A percentile compares a stretch with the other conserved stretches of the same genome.
Evolutionary conservation across 2,113 vertebrate genomes (phyloP).

Genomic region (Crotalus viridis): DNA sequence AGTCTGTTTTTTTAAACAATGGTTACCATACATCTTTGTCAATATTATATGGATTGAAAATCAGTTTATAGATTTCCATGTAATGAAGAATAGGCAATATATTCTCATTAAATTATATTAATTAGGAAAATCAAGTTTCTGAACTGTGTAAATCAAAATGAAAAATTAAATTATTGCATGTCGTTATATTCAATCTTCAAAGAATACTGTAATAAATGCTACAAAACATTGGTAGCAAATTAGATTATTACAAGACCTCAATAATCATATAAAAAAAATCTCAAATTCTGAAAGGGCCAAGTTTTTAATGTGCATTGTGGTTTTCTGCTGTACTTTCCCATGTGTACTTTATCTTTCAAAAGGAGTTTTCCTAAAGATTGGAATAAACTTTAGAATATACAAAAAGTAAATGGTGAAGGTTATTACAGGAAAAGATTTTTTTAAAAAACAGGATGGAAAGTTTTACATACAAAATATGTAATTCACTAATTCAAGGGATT

Average conservation of each 20-base stretch:
- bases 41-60: background rate
- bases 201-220: background rate
- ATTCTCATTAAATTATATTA: background rate
- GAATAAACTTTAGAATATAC: background rate
- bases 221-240: background rate
- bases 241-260: background rate
- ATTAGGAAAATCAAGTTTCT: background rate
- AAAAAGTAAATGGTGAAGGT: background rate
- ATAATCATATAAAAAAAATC: background rate
- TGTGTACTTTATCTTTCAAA: background rate
- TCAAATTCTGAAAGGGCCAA: background rate
- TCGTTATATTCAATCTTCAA: background rate
- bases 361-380: background rate
- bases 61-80: background rate
- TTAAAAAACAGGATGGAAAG: background rate
- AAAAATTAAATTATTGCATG: background rate
- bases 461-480: background rate
- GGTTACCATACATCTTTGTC: background rate
- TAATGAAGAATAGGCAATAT: background rate
- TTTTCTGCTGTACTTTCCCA: background rate
- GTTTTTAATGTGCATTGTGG: background rate
- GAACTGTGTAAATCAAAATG: background rate
- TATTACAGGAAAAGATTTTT: background rate
- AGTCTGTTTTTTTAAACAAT: background rate
- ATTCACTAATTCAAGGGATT: background rate